Conservation (phyloP, 2,888 invertebrate genomes). For the Lasioglossum lativentre region DNA sequence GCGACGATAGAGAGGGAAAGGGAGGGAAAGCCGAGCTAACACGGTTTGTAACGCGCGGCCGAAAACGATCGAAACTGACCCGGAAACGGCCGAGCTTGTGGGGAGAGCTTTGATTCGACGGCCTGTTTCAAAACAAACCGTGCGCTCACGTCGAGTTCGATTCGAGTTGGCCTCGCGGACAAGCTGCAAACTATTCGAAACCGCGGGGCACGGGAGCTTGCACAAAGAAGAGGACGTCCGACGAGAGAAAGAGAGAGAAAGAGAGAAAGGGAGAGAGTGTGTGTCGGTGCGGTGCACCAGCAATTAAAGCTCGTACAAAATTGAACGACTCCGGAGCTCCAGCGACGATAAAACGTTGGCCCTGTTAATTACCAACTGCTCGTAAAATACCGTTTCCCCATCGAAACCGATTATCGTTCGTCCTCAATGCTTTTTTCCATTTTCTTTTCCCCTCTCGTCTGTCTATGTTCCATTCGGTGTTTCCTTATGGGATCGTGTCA, state of each 20-base stretch:
- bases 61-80: neutral
- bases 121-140: conserved; percentile 23
- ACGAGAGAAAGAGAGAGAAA: neutral
- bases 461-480: neutral
- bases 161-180: conserved; percentile 34
- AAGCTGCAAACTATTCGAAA: conserved; percentile 25
- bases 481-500: neutral
- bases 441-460: neutral
- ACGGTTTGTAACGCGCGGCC: neutral
- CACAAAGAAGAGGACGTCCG: neutral
- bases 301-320: conserved; percentile 36
- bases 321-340: conserved; percentile 24
- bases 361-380: conserved; percentile 34
- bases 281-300: neutral
- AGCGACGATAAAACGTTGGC: conserved; percentile 34
- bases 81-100: neutral
- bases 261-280: neutral
- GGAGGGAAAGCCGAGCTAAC: neutral
- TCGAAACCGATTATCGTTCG: neutral
- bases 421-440: neutral
- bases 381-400: conserved; percentile 12
- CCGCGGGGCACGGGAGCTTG: neutral
- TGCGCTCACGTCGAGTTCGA: conserved; percentile 21
- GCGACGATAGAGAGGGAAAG: neutral
- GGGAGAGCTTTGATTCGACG: neutral